Evolutionary conservation across 2,797 vertebrate genomes (phyloP), one percentile per base, ranked within the genome.

Genomic region (Melanotaenia maccullochi): DNA sequence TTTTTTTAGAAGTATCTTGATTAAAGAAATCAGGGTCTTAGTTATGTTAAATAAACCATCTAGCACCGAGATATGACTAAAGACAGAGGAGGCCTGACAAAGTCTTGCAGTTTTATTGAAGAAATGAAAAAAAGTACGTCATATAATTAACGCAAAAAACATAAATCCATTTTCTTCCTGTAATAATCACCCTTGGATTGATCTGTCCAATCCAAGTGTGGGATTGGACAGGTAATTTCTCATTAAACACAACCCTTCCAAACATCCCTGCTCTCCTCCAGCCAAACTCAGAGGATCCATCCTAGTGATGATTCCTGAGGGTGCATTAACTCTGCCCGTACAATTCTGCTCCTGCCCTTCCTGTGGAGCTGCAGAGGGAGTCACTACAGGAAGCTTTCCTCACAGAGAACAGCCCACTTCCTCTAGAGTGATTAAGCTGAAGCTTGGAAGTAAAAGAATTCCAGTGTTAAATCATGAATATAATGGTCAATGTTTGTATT

Each of bases 331-430:
- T 82, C 72, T 81, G 81, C 79, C 78, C 79, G 79, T 68, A 51
- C 78, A 83, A 76, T 78, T 52, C 65, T 86, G 71, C 83, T 85
- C 52, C 75, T 67, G 75, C 71, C 57, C 71, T 91, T 90, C 87
- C 88, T 90, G 89, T 90, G 81, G 85, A 83, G 81, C 87, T 83
- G 79, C 76, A 72, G 82, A 52, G 84, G 87, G 85, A 89, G 77
- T 66, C 75, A 57, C 65, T 68, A 20, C 68, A 90, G 89, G 89
- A 88, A 88, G 81, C 71, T 74, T 78, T 79, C 85, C 71, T 88
- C 86, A 87, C 83, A 49, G 65, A 81, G 78, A 82, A 88, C 81
- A 11, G 70, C 83, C 75, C 78, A 81, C 88, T 83, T 88, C 77
- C 84, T 85, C 72, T 66, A 72, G 66, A 61, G 1, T 60, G 60